These are phyloP conservation scores for Sturnus vulgaris DNA, from an alignment of 2,113 vertebrate genomes.

Conservation along the genomic window DNA sequence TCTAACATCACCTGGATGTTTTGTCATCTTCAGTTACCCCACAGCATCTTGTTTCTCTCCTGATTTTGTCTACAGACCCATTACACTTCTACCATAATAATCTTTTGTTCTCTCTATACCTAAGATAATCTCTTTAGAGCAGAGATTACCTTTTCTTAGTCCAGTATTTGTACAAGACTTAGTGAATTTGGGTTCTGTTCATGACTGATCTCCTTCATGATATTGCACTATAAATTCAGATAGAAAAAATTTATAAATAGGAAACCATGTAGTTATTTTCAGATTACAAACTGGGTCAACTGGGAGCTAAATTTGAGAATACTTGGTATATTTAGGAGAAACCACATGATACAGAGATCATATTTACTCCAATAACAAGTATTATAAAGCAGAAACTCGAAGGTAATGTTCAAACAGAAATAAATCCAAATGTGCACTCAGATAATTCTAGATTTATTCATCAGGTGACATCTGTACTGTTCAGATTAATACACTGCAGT, in stretches of 20 bases:
- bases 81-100: neutral
- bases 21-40: neutral
- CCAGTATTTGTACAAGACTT: neutral
- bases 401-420: neutral
- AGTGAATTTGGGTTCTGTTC: neutral
- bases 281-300: neutral
- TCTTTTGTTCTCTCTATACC: neutral
- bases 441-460: neutral
- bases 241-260: neutral
- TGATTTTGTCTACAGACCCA: neutral
- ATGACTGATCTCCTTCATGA: neutral
- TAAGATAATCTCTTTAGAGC: neutral
- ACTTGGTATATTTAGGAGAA: neutral
- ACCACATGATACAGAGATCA: neutral
- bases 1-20: neutral
- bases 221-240: neutral
- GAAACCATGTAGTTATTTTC: neutral
- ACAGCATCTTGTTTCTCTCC: neutral
- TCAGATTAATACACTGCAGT: neutral
- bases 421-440: neutral
- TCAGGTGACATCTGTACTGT: fast-evolving
- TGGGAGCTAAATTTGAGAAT: neutral
- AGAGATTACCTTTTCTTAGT: neutral
- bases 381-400: neutral
- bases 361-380: neutral